A percentile compares a stretch with the other conserved stretches of the same genome.
phyloP scores from a whole-genome alignment of 2,888 invertebrate genomes.

The Habrosyne pyritoides region DNA sequence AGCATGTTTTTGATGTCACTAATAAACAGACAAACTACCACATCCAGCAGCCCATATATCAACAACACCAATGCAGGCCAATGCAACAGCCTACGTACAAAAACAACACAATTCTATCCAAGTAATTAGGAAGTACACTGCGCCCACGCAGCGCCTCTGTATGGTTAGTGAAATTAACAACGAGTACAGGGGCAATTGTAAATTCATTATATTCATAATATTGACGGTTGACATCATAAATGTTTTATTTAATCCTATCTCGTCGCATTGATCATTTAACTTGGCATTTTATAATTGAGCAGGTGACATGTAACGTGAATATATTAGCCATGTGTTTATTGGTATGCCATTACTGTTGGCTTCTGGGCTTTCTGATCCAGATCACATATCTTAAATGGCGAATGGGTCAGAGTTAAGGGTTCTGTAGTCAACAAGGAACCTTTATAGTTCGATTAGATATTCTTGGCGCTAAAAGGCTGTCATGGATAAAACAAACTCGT shows the following conservation, averaged over 20 bases:
- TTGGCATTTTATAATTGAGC: constrained; percentile 24
- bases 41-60: constrained; percentile 27
- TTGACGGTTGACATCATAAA: constrained; percentile 45
- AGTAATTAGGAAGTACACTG: constrained; percentile 70
- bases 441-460: too few species aligned
- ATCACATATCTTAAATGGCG: not conserved
- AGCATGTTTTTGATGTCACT: constrained; percentile 16
- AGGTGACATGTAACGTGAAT: constrained; percentile 1
- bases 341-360: not conserved
- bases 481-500: too few species aligned
- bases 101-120: constrained; percentile 46
- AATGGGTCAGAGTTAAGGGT: too few species aligned
- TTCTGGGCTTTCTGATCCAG: not conserved
- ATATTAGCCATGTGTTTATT: not conserved
- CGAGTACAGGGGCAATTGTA: constrained; percentile 34
- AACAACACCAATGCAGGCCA: constrained; percentile 59
- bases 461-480: too few species aligned
- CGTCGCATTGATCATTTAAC: constrained; percentile 27
- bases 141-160: constrained; percentile 59
- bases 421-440: too few species aligned
- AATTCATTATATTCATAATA: constrained; percentile 43
- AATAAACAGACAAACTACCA: constrained; percentile 4
- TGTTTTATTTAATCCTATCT: constrained; percentile 46
- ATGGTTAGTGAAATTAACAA: constrained; percentile 73
- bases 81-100: constrained; percentile 66